Percentiles rank a stretch among this genome's conserved stretches.
These are phyloP conservation scores for Plagodis pulveraria DNA, from an alignment of 2,888 invertebrate species.

Conservation along the genomic window DNA sequence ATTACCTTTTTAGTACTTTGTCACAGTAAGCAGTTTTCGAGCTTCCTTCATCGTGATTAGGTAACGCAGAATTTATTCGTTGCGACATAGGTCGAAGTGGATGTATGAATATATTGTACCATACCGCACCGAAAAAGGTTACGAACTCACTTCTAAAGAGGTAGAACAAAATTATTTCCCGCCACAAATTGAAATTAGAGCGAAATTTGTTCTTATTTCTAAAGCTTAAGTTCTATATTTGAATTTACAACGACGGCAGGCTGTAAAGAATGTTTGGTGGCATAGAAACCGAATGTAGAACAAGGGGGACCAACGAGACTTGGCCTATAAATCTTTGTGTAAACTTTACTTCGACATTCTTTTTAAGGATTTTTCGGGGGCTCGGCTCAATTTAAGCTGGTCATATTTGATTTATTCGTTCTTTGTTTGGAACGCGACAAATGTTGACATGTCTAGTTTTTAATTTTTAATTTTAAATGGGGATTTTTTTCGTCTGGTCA, in stretches of 20 bases:
- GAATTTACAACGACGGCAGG: conserved; percentile 51
- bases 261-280: conserved; percentile 54
- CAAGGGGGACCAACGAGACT: conserved; percentile 49
- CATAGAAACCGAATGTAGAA: conserved; percentile 58
- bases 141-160: conserved; percentile 28
- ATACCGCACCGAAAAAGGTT: conserved; percentile 26
- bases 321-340: conserved; percentile 69
- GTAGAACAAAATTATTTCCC: conserved; percentile 21
- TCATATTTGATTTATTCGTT: conserved; percentile 76
- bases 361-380: conserved; percentile 48
- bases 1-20: conserved; percentile 19
- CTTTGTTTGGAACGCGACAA: conserved; percentile 78
- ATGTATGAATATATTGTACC: conserved; percentile 20
- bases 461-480: conserved; percentile 54
- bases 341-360: conserved; percentile 45
- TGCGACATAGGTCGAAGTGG: conserved; percentile 14
- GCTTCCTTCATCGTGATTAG: not conserved
- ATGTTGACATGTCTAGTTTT: conserved; percentile 72
- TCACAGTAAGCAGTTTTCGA: conserved; percentile 8
- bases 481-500: conserved; percentile 45
- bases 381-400: conserved; percentile 51
- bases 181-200: conserved; percentile 27
- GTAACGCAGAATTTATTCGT: conserved; percentile 6
- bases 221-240: conserved; percentile 56
- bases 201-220: conserved; percentile 40